Evolutionary conservation across 2,888 invertebrate genomes (phyloP).

Genomic region (Coenonympha glycerion): DNA sequence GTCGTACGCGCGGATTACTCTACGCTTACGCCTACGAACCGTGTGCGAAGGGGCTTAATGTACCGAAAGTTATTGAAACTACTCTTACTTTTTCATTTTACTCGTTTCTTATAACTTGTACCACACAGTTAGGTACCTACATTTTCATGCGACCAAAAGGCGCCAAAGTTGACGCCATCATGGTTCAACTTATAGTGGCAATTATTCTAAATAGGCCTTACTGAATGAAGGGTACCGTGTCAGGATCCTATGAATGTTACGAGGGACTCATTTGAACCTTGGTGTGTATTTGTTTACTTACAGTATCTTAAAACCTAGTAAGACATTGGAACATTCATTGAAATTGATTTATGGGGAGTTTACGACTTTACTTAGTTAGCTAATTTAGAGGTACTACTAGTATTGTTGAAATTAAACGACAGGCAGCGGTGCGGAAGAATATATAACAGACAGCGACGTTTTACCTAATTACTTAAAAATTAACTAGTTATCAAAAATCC

Average conservation of each 20-base stretch:
- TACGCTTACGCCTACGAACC: too few species aligned
- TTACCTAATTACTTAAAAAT: too few species aligned
- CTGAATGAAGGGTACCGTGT: constrained; percentile 19
- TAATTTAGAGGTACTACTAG: background rate
- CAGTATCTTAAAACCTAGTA: constrained; percentile 7
- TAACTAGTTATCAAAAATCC: too few species aligned
- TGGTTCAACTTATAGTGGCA: constrained; percentile 23
- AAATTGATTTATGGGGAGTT: constrained; percentile 7
- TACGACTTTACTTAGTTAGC: constrained; percentile 2
- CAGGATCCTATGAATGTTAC: constrained; percentile 4
- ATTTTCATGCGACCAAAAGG: constrained; percentile 36
- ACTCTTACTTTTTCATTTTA: too few species aligned
- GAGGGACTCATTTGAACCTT: constrained; percentile 5
- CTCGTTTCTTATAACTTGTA: constrained; percentile 15
- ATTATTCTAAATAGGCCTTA: constrained; percentile 47
- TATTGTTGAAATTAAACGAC: too few species aligned
- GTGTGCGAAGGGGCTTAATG: too few species aligned
- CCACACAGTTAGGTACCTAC: constrained; percentile 28
- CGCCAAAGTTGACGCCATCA: constrained; percentile 59
- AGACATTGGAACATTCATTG: background rate
- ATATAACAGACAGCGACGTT: too few species aligned
- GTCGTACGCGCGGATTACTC: too few species aligned
- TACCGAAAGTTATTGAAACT: too few species aligned
- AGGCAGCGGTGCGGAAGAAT: too few species aligned
- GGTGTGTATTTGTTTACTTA: background rate